A percentile compares a stretch with the other conserved stretches of the same genome.
These are phyloP conservation scores for Trichogramma pretiosum DNA, from an alignment of 1,140 invertebrate species.

Conservation along the genomic window DNA sequence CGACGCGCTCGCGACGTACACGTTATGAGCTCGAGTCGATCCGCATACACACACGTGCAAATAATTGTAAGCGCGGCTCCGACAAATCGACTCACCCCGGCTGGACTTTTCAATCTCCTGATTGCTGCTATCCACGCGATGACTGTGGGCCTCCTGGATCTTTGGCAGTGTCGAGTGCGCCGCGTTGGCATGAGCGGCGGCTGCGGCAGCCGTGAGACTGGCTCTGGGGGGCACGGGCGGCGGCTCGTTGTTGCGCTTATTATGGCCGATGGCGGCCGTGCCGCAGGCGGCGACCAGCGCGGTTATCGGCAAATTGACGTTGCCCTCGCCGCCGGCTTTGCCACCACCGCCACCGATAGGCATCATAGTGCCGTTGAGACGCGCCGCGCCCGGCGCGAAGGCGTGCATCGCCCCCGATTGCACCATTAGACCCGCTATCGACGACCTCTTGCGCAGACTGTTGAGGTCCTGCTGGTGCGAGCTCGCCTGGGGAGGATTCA, in stretches of 20 bases:
- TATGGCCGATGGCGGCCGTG: constrained; percentile 44
- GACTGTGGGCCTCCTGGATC: constrained; percentile 56
- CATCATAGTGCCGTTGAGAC: no score
- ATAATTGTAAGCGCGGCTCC: no score
- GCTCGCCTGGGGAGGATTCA: constrained; percentile 5
- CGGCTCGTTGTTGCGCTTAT: constrained; percentile 43
- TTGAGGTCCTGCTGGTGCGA: constrained; percentile 23
- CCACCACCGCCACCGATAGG: no score
- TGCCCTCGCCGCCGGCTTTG: no score
- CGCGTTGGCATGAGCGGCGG: constrained; percentile 24
- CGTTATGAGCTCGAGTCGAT: no score
- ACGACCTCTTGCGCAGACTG: constrained; percentile 48
- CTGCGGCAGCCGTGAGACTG: neutral
- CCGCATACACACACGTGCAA: no score
- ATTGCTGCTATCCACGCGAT: constrained; percentile 43
- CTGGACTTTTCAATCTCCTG: constrained; percentile 33
- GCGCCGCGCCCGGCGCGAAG: no score
- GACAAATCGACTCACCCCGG: constrained; percentile 3
- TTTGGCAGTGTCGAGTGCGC: constrained; percentile 51
- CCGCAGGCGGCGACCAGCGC: no score
- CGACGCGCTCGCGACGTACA: no score
- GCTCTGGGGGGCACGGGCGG: constrained; percentile 42
- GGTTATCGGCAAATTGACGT: no score
- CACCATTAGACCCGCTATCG: constrained; percentile 55
- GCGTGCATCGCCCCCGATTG: constrained; percentile 51